Conservation (phyloP, 2,797 vertebrate genomes). For the Arnoldichthys spilopterus region DNA sequence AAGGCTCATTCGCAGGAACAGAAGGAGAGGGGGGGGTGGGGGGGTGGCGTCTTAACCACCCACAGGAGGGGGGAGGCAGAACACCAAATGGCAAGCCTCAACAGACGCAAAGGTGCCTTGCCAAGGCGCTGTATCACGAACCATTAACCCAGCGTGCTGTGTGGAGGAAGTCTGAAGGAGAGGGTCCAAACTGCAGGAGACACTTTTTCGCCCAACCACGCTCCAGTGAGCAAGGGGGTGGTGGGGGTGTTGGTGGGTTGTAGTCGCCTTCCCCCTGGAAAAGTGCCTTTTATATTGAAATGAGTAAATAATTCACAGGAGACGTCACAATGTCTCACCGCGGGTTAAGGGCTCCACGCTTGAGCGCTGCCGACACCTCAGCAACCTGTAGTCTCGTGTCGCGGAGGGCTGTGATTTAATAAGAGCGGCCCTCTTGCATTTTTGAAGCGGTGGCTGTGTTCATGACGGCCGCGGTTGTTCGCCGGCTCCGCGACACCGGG, state of each 20-base stretch:
- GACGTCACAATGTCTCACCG: not conserved
- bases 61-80: not conserved
- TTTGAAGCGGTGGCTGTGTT: conserved; percentile 61
- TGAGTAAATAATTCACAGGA: conserved; percentile 67
- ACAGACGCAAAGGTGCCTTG: not conserved
- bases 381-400: not conserved
- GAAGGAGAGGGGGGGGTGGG: not conserved
- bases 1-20: not conserved
- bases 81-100: not conserved
- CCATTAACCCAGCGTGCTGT: not conserved
- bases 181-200: not conserved
- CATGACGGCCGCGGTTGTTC: conserved; percentile 52
- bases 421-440: conserved; percentile 64
- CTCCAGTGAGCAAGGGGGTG: not conserved
- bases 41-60: not conserved
- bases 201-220: not conserved
- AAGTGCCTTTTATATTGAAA: conserved; percentile 66
- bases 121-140: not conserved
- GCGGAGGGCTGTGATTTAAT: conserved; percentile 44
- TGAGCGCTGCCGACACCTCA: conserved; percentile 57
- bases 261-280: conserved; percentile 51
- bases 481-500: conserved; percentile 39
- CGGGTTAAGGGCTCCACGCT: conserved; percentile 43
- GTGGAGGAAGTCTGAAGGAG: not conserved
- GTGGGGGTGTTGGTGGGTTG: no score